Base-by-base conservation (phyloP, 2,797 vertebrate genomes). In the Sitta carolinensis region DNA sequence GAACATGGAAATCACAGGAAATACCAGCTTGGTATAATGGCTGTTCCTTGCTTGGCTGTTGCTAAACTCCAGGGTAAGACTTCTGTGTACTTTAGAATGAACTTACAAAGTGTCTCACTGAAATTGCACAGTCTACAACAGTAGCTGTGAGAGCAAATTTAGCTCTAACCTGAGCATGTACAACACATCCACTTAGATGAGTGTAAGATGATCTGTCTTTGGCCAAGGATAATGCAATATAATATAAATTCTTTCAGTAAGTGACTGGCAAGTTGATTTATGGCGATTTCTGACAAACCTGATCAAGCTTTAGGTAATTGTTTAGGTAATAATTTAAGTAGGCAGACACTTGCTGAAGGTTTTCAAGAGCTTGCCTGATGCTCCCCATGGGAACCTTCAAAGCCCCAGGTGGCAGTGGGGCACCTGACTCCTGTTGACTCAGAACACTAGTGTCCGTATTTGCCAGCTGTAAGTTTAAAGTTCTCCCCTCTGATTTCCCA, bases 271-370 rank as follows among this genome's bases (percentile, higher is more conserved):
- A 84, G 42, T 48, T 81, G 55, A 89, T 80, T 92, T 69, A 76
- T 18, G 29, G 30, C 32, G n/a, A 59, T 86, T 83, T 79, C 38
- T 63, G 67, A 63, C 11, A 21, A 66, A 86, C 27, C 30, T 70
- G 36, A 36, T 36, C 36, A 36, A 36, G 27, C 25, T 59, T 34
- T 54, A 76, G 34, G 36, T 36, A 36, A 36, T 36, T 36, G 25
- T 81, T 86, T 76, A 76, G 23, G 25, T 64, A 68, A 68, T 58
- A 30, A 70, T 69, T 93, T 79, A 76, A 48, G 40, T 20, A 81
- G 50, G 20, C 29, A 83, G 78, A 57, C 26, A 68, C 30, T 26
- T 10, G 20, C 14, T 66, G 66, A 68, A 59, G 7, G 42, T 86
- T 84, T 86, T 82, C 27, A 59, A 87, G 76, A 63, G 14, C 0